Evolutionary conservation across 2,888 invertebrate species (phyloP), one percentile per base, ranked within the genome.

Genomic region (Machimus atricapillus): DNA sequence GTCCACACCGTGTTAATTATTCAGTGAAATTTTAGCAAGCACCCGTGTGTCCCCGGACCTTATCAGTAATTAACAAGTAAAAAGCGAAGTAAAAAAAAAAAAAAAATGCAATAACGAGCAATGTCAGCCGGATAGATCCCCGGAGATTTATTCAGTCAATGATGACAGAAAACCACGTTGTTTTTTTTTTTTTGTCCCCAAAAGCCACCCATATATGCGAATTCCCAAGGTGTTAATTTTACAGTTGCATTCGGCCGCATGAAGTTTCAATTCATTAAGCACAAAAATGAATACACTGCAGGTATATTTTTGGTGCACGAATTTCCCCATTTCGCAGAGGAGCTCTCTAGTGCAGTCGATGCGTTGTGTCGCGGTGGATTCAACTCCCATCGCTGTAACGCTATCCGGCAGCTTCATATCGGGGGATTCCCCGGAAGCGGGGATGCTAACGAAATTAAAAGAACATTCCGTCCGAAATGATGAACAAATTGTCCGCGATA

Each of bases 371-470:
- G 27, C 19, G 66, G 66, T 52, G n/a, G 16, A 58, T 52, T 56
- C 37, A 31, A 82, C 19, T 83, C 82, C 66, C 66, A 34, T 19
- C 37, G 37, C 31, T 83, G 66, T 58, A 58, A 40, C 27, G 12
- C 12, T 23, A 58, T 40, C n/a, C 23, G 40, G 66, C 66, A 66
- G 40, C 34, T 19, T 34, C 14, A 46, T 56, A 81, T 31, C 27
- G 66, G 23, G 27, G 66, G 66, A 66, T 27, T 66, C 66, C 66
- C 66, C 66, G 23, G 23, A 23, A 4, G 7, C 66, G 66, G 23
- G 66, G 34, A 83, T 85, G 85, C 46, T 85, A 85, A 85, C 85
- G 46, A 85, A 85, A 85, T 85, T 85, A 85, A 85, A 85, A 85
- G 85, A 74, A 74, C 74, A 85, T 85, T 85, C 66, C 74, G 40